Percentiles rank a stretch among this genome's conserved stretches.
These are phyloP conservation scores for Chondrosia reniformis DNA, from an alignment of 37 sponge, comb jelly and placozoan species.

Conservation along the genomic window DNA sequence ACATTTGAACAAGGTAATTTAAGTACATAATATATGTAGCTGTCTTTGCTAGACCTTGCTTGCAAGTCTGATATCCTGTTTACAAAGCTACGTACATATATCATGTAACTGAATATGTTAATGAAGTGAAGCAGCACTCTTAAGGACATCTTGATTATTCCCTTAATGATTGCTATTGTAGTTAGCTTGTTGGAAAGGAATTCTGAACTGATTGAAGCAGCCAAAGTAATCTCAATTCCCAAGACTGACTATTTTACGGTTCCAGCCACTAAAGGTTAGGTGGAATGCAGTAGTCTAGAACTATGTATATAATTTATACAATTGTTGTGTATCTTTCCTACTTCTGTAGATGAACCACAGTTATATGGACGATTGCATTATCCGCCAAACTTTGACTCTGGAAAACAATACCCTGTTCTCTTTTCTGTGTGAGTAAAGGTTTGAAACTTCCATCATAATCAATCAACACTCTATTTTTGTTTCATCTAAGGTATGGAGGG, in stretches of 20 bases:
- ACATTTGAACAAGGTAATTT: slow-evolving; percentile 31
- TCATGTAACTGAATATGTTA: no score
- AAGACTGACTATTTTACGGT: neutral
- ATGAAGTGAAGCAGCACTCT: no score
- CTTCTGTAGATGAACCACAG: slow-evolving; percentile 12
- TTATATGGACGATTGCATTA: slow-evolving; percentile 42
- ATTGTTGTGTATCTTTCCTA: no score
- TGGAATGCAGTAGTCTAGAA: neutral
- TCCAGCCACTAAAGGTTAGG: slow-evolving; percentile 9
- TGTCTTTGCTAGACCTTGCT: no score
- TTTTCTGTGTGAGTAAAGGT: slow-evolving; percentile 42
- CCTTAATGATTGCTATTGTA: neutral
- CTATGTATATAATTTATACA: neutral
- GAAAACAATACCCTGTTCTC: slow-evolving; percentile 54
- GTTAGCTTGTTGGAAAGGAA: neutral
- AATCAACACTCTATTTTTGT: neutral
- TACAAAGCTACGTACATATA: no score
- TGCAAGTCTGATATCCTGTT: no score
- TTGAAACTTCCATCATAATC: neutral
- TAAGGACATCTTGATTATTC: no score
- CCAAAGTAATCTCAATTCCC: neutral
- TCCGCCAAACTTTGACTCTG: slow-evolving; percentile 42
- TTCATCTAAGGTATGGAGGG: slow-evolving; percentile 55
- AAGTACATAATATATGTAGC: no score
- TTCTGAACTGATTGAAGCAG: neutral